Evolutionary conservation across 2,888 invertebrate genomes (phyloP).

Genomic region (Eupithecia pulchellata): DNA sequence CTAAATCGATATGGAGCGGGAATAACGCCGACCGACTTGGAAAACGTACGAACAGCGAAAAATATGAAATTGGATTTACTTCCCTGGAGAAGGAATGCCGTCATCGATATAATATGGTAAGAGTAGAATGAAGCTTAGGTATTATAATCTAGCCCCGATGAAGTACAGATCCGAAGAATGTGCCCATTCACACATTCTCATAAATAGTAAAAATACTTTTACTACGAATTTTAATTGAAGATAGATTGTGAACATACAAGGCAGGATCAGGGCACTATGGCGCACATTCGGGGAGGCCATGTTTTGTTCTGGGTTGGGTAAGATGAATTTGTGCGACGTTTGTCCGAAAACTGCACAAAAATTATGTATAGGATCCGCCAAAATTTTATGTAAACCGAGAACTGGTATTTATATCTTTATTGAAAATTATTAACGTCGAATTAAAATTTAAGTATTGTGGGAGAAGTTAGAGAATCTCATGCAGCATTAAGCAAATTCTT

Average conservation of each 20-base stretch:
- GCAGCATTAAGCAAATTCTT: not conserved
- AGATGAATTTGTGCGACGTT: not conserved
- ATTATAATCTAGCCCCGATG: not conserved
- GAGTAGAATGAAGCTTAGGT: not conserved
- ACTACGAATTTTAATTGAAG: no score
- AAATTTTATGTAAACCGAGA: not conserved
- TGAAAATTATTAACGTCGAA: not conserved
- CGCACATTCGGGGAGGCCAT: not conserved
- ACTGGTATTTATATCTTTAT: no score
- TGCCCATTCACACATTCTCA: not conserved
- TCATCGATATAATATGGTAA: not conserved
- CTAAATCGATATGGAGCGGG: conserved; percentile 10
- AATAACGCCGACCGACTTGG: not conserved
- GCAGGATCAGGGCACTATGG: not conserved
- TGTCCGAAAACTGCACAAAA: not conserved
- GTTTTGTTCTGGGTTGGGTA: not conserved
- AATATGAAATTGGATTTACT: conserved; percentile 2
- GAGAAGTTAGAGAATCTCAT: not conserved
- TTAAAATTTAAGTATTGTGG: not conserved
- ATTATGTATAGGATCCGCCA: not conserved
- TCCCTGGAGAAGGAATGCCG: not conserved
- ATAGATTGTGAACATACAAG: conserved; percentile 1
- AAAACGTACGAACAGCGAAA: not conserved
- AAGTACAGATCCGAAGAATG: no score
- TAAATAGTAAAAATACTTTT: not conserved